Conservation (phyloP, 1,140 invertebrate genomes). For the Hormaphis cornu region DNA sequence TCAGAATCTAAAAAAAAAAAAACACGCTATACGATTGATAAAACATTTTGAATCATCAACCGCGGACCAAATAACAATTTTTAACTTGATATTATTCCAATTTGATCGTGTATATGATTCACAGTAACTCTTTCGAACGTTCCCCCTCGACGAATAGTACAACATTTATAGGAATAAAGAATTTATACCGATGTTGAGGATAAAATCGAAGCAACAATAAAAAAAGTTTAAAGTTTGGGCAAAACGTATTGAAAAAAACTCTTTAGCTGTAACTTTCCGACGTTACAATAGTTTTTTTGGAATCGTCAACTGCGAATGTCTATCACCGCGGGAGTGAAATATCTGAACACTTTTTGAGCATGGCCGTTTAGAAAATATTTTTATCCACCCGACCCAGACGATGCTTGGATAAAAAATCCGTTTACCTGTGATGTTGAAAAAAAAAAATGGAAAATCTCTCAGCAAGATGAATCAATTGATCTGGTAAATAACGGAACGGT, state of each 20-base stretch:
- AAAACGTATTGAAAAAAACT: not conserved
- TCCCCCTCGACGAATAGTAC: no score
- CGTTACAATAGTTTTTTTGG: not conserved
- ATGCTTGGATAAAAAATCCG: not conserved
- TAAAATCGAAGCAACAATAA: not conserved
- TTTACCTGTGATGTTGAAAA: not conserved
- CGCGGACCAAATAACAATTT: no score
- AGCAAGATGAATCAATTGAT: not conserved
- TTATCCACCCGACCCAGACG: not conserved
- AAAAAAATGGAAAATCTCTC: conserved; percentile 1
- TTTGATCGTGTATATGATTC: no score
- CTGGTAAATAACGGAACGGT: not conserved
- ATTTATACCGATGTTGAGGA: not conserved
- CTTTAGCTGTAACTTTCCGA: not conserved
- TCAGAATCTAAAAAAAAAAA: no score
- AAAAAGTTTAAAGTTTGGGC: not conserved
- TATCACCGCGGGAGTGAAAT: not conserved
- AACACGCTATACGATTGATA: no score
- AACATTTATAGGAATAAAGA: no score
- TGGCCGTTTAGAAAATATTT: not conserved
- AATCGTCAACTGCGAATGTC: not conserved
- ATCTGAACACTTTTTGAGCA: not conserved
- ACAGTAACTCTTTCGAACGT: no score
- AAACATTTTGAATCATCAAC: no score
- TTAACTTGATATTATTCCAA: no score